These are phyloP conservation scores for Proterorhinus semilunaris DNA, from an alignment of 2,113 vertebrate species.

Conservation along the genomic window DNA sequence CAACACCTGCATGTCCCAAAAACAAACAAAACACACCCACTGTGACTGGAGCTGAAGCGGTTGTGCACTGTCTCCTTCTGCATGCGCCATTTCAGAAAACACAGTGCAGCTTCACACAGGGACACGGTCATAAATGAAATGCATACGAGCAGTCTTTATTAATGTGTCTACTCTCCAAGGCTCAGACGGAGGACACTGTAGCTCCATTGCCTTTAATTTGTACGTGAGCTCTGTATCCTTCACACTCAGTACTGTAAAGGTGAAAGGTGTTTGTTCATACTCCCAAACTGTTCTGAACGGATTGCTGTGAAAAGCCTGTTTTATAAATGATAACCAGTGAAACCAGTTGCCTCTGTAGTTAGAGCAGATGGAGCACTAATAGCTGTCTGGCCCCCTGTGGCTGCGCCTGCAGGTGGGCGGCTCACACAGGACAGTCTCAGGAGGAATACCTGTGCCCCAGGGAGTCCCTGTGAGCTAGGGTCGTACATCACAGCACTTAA, in stretches of 20 bases:
- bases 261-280: too few relatives aligned
- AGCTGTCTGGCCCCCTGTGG: conserved; percentile 6
- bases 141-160: neutral
- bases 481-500: neutral
- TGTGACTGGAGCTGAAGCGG: too few relatives aligned
- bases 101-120: too few relatives aligned
- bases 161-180: neutral
- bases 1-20: too few relatives aligned
- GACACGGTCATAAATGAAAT: neutral
- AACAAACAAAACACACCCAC: too few relatives aligned
- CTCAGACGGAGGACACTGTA: neutral
- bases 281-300: neutral
- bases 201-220: neutral
- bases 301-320: neutral
- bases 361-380: neutral
- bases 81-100: neutral
- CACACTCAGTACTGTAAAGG: neutral
- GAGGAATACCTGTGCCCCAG: conserved; percentile 1
- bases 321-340: neutral
- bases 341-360: neutral
- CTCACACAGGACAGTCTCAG: neutral
- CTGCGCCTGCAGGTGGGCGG: neutral
- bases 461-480: neutral
- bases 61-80: neutral
- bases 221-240: neutral